phyloP scores from a whole-genome alignment of 2,888 invertebrate genomes.

The Pomacea canaliculata region DNA sequence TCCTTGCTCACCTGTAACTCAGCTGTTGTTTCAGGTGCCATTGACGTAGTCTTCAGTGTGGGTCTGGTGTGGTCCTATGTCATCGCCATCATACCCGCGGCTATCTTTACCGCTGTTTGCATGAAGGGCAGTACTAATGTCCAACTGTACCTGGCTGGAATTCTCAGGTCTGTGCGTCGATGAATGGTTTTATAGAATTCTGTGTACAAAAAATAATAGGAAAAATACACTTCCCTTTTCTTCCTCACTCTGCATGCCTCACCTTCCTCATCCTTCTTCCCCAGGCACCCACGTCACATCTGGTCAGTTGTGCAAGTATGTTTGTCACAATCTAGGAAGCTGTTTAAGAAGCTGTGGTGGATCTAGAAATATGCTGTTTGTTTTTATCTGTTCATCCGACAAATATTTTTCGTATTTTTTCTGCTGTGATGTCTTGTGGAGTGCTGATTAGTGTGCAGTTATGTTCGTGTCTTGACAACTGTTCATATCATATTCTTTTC shows the following conservation, averaged over 20 bases:
- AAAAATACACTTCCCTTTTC: not conserved
- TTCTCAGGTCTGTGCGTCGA: slow-evolving; percentile 40
- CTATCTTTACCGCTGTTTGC: slow-evolving; percentile 56
- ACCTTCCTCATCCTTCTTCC: not conserved
- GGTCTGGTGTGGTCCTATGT: slow-evolving; percentile 54
- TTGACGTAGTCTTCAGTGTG: slow-evolving; percentile 53
- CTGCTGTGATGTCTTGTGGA: too few relatives aligned
- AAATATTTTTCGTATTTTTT: too few relatives aligned
- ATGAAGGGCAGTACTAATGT: slow-evolving; percentile 49
- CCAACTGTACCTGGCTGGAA: slow-evolving; percentile 58
- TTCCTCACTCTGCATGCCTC: not conserved
- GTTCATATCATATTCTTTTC: not conserved
- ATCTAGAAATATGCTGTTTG: too few relatives aligned
- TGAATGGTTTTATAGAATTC: not conserved
- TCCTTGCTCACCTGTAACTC: too few relatives aligned
- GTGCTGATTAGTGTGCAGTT: not conserved
- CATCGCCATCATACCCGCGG: slow-evolving; percentile 51
- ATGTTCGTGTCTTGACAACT: not conserved
- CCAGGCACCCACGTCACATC: not conserved
- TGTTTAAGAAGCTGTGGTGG: too few relatives aligned
- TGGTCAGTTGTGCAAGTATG: too few relatives aligned
- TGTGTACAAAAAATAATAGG: too few relatives aligned
- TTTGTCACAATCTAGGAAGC: too few relatives aligned
- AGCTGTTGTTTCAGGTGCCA: slow-evolving; percentile 38
- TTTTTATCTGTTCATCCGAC: too few relatives aligned